These are phyloP conservation scores for Trichopria drosophilae DNA, from an alignment of 2,888 invertebrate genomes.

Conservation along the genomic window DNA sequence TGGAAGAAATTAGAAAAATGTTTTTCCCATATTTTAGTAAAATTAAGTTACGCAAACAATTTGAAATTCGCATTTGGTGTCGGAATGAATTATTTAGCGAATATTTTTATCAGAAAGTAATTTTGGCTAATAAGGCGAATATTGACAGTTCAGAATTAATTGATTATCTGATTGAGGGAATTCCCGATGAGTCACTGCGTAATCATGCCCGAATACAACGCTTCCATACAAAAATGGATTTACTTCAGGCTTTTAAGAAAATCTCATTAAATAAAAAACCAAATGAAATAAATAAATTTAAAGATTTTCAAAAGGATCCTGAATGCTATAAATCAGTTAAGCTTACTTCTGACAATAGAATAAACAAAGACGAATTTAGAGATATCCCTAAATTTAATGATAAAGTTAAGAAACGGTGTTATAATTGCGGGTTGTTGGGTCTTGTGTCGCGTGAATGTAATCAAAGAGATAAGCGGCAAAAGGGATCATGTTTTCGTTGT, in stretches of 20 bases:
- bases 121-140: constrained; percentile 12
- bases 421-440: constrained; percentile 4
- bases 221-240: background rate
- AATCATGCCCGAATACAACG: background rate
- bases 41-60: constrained; percentile 15
- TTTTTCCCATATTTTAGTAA: constrained; percentile 13
- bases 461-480: constrained; percentile 4
- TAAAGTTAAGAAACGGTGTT: too few species aligned
- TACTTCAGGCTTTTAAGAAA: constrained; percentile 5
- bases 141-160: background rate
- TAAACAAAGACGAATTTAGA: too few species aligned
- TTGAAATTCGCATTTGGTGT: constrained; percentile 17
- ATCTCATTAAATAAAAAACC: background rate
- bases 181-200: background rate
- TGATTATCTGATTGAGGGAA: background rate
- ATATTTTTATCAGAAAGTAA: constrained; percentile 20
- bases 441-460: constrained; percentile 5
- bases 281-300: background rate
- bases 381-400: too few species aligned
- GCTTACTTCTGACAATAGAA: too few species aligned
- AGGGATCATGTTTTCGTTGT: constrained; percentile 7
- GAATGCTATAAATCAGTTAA: too few species aligned
- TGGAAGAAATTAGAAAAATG: constrained; percentile 8
- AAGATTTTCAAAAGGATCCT: background rate
- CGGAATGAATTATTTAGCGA: constrained; percentile 17